phyloP scores from a whole-genome alignment of 2,888 invertebrate genomes.

The Cataglyphis albicans region DNA sequence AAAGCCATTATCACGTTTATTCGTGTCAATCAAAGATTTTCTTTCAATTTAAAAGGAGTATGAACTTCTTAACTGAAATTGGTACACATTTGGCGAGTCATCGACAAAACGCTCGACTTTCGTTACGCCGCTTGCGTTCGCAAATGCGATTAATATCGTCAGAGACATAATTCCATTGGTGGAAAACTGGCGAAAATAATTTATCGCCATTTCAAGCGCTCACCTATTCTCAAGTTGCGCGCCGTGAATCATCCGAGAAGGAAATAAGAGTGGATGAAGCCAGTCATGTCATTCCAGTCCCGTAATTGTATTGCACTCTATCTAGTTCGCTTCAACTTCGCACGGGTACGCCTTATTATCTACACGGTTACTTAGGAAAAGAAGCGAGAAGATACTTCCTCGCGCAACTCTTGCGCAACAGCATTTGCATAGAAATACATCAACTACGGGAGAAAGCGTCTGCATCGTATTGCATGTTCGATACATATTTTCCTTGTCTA shows the following conservation, averaged over 20 bases:
- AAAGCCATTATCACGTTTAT: slow-evolving; percentile 27
- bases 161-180: slow-evolving; percentile 36
- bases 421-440: slow-evolving; percentile 53
- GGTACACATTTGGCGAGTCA: background rate
- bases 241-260: slow-evolving; percentile 45
- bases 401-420: slow-evolving; percentile 39
- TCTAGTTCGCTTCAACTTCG: slow-evolving; percentile 46
- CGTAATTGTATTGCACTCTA: slow-evolving; percentile 51
- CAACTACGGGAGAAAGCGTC: slow-evolving; percentile 23
- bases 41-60: background rate
- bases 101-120: slow-evolving; percentile 1
- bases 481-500: background rate
- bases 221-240: slow-evolving; percentile 29
- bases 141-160: slow-evolving; percentile 37
- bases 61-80: background rate
- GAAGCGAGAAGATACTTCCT: slow-evolving; percentile 36
- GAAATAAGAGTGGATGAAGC: slow-evolving; percentile 55
- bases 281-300: slow-evolving; percentile 43
- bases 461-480: slow-evolving; percentile 17
- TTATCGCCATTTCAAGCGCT: slow-evolving; percentile 13
- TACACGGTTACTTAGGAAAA: slow-evolving; percentile 43
- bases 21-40: background rate
- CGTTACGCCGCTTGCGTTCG: background rate
- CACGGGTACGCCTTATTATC: slow-evolving; percentile 49
- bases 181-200: slow-evolving; percentile 40